These are phyloP conservation scores for Poecile montanus DNA, from an alignment of 2,797 vertebrate genomes.

Conservation along the genomic window DNA sequence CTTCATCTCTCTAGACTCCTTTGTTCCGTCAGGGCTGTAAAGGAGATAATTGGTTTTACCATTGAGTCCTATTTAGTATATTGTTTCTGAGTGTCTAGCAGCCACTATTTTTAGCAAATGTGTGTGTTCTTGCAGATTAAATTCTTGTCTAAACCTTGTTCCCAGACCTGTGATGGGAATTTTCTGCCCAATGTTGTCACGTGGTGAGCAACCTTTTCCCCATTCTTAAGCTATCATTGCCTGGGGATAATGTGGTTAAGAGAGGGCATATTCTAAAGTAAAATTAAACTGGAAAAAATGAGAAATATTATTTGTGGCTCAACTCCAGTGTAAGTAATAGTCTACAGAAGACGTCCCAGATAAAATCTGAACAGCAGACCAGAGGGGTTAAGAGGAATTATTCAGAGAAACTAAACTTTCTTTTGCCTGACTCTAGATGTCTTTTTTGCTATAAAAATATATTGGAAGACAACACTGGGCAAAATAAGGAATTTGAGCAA, in stretches of 20 bases:
- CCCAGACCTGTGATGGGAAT: not conserved
- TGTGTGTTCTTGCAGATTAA: not conserved
- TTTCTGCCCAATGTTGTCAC: not conserved
- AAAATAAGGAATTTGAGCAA: not conserved
- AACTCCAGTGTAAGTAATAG: constrained; percentile 1
- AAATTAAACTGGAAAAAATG: not conserved
- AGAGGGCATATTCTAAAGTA: constrained; percentile 1
- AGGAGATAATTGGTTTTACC: not conserved
- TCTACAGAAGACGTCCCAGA: not conserved
- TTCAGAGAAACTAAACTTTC: not conserved
- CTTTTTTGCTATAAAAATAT: not conserved
- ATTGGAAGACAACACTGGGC: not conserved
- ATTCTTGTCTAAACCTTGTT: not conserved
- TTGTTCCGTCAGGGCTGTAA: not conserved
- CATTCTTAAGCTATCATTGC: not conserved
- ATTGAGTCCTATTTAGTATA: not conserved
- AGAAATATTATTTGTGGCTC: constrained; percentile 30
- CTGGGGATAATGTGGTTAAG: not conserved
- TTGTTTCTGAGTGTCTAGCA: not conserved
- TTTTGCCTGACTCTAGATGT: not conserved
- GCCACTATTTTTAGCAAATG: constrained; percentile 2
- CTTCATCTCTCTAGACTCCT: not conserved
- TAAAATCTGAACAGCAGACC: not conserved
- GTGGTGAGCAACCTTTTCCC: not conserved
- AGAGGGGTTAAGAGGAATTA: not conserved